Percentiles rank a stretch among this genome's conserved stretches.
These are phyloP conservation scores for Tetragonula clypearis DNA, from an alignment of 1,140 invertebrate species.

Conservation along the genomic window DNA sequence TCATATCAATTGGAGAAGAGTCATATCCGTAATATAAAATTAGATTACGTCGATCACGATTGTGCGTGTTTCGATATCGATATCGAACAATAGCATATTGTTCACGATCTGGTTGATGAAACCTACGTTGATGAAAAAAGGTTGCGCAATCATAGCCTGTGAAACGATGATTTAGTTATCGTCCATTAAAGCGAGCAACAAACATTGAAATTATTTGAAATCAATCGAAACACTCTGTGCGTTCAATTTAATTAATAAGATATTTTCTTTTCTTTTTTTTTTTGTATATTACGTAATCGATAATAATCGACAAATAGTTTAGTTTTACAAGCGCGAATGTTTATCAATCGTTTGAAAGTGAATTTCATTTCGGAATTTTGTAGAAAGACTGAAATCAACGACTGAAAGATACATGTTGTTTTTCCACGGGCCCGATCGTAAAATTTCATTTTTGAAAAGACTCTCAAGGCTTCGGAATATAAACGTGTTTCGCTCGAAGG, in stretches of 20 bases:
- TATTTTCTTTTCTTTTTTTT: too few species aligned
- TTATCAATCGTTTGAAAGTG: neutral
- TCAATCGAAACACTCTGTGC: too few species aligned
- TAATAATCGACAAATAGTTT: too few species aligned
- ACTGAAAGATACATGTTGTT: neutral
- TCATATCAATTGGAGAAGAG: neutral
- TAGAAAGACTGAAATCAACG: neutral
- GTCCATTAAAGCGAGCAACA: neutral
- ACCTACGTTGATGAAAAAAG: neutral
- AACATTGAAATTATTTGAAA: neutral
- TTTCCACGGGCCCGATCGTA: too few species aligned
- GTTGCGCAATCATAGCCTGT: too few species aligned
- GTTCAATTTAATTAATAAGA: neutral
- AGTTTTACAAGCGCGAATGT: too few species aligned
- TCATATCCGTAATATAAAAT: neutral
- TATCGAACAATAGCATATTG: neutral
- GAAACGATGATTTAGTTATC: too few species aligned
- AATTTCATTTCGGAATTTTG: neutral
- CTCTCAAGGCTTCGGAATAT: neutral
- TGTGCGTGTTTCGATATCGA: neutral
- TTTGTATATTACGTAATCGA: too few species aligned
- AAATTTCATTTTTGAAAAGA: neutral
- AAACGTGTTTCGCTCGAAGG: constrained; percentile 38
- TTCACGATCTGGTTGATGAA: neutral
- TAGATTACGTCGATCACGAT: neutral